Conservation (phyloP, 1,140 invertebrate species). For the Aphelenchoides besseyi region DNA sequence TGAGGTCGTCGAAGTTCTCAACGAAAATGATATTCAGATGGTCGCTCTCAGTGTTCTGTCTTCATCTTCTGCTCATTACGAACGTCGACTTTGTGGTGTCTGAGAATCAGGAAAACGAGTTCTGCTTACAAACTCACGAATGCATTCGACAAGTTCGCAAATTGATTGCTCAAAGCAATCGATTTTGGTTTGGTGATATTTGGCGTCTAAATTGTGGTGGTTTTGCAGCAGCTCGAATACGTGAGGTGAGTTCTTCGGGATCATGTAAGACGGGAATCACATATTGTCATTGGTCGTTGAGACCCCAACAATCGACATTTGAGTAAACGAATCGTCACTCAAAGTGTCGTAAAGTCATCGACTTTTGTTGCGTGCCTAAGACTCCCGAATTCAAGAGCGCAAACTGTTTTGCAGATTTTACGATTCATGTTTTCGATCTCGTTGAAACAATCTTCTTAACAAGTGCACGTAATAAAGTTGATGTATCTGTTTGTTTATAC, state of each 20-base stretch:
- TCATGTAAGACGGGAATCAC: neutral
- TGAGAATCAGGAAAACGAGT: neutral
- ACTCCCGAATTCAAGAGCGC: neutral
- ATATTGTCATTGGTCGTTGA: neutral
- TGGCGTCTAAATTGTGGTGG: constrained; percentile 44
- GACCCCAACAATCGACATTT: neutral
- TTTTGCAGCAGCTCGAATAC: neutral
- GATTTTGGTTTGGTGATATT: constrained; percentile 52
- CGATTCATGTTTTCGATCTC: neutral
- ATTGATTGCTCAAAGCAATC: constrained; percentile 40
- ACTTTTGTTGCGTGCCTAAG: constrained; percentile 1
- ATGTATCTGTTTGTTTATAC: neutral
- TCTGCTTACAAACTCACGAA: constrained; percentile 38
- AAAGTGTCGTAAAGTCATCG: constrained; percentile 20
- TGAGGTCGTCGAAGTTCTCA: too few relatives aligned
- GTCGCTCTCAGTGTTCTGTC: too few relatives aligned
- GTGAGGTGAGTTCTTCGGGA: constrained; percentile 16
- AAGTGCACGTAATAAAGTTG: neutral
- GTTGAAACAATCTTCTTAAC: neutral
- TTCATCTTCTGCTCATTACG: neutral
- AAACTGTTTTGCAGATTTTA: neutral
- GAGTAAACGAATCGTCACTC: neutral
- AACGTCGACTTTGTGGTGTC: neutral
- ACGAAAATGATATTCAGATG: too few relatives aligned
- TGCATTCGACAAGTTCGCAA: constrained; percentile 42